Evolutionary conservation across 2,888 invertebrate species (phyloP).

Genomic region (Camptogramma bilineatum): DNA sequence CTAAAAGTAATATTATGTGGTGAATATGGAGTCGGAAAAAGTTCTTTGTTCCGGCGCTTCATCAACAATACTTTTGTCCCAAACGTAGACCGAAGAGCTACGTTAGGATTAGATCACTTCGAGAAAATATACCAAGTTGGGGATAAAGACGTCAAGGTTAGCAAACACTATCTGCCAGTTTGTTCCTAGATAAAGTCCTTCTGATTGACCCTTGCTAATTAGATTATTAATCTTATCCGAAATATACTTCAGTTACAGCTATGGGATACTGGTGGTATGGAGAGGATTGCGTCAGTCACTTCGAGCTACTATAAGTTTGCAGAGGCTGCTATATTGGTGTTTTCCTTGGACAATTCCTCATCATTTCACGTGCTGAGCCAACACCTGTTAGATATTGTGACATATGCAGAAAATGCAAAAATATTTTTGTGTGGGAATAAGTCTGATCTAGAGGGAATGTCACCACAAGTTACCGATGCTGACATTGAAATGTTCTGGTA

Average conservation of each 20-base stretch:
- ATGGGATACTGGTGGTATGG: conserved; percentile 99
- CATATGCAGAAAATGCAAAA: conserved; percentile 97
- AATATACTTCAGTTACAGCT: conserved; percentile 90
- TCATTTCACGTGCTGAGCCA: conserved; percentile 97
- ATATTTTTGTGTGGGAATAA: conserved; percentile 98
- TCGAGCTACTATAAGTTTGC: conserved; percentile 98
- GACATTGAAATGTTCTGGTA: conserved; percentile 96
- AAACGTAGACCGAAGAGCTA: conserved; percentile 92
- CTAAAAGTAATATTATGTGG: conserved; percentile 97
- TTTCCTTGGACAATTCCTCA: conserved; percentile 95
- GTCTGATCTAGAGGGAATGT: conserved; percentile 90
- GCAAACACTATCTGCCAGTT: conserved; percentile 16
- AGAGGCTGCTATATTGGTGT: conserved; percentile 96
- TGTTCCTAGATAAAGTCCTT: background rate
- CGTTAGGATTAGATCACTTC: conserved; percentile 96
- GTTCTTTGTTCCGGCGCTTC: conserved; percentile 95
- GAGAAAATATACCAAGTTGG: conserved; percentile 91
- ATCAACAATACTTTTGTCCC: conserved; percentile 95
- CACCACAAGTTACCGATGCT: conserved; percentile 92
- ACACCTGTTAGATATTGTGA: conserved; percentile 96
- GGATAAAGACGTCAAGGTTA: conserved; percentile 92
- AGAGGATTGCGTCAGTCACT: conserved; percentile 97
- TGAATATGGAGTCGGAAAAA: conserved; percentile 98
- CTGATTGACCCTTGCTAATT: conserved; percentile 22
- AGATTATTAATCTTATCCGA: conserved; percentile 31